Evolutionary conservation across 2,797 vertebrate genomes (phyloP), one percentile per base, ranked within the genome.

Genomic region (Hephaestus fuliginosus): DNA sequence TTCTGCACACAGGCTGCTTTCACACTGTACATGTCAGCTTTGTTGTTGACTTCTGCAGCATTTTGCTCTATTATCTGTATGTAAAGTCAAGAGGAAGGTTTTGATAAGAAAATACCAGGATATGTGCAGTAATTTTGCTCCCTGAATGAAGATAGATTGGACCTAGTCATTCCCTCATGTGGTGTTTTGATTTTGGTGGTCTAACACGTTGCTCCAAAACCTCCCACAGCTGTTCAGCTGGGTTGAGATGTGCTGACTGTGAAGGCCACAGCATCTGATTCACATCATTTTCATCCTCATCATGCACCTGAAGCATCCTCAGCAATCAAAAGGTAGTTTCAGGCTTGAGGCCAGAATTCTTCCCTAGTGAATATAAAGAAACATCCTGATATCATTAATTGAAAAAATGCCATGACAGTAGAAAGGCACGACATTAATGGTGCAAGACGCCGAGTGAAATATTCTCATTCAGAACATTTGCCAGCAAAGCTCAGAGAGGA

Each of bases 1-100:
- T 49, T 80, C 67, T 62, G 56, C 70, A 72, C 56, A 81, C 68
- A 63, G 61, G 64, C 69, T 20, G 72, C 73, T 44, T 81, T 76
- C 66, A 77, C 6, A 51, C 73, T n/a, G 66, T 10, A 60, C 56
- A 33, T 41, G 41, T 0, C 11, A 28, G 58, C 75, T 65, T 74
- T 80, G 63, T 68, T 56, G 20, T 63, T 28, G 74, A 43, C 65
- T 78, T 56, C 58, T 28, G 8, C 20, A 9, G 61, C 28, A 43
- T 68, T 55, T 25, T 25, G 25, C 25, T 25, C 2, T 25, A 25
- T 25, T 25, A 25, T 25, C 1, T 25, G 25, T 25, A 25, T 25
- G 2, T 25, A 25, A 25, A 25, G 25, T 25, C 25, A 71, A 56
- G 11, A 48, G 41, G 1, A 4, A 9, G 0, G 33, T 39, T 52